These are phyloP conservation scores for Caenorhabditis wallacei DNA, from an alignment of 2,888 invertebrate species.

Conservation along the genomic window DNA sequence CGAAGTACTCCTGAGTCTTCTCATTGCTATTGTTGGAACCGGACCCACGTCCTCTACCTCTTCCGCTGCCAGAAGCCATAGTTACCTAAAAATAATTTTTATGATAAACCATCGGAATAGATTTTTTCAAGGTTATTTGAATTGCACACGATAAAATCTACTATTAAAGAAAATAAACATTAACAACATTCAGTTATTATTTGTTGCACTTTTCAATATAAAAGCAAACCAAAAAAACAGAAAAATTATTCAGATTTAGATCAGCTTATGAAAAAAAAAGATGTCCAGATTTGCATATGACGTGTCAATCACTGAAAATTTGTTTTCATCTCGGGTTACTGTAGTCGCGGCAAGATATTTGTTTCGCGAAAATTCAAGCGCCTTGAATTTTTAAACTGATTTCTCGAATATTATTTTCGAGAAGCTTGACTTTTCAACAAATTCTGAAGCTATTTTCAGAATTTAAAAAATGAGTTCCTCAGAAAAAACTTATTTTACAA, in stretches of 20 bases:
- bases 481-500: conserved; percentile 7
- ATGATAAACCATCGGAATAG: too few relatives aligned
- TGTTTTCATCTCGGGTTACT: conserved; percentile 2
- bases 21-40: conserved; percentile 38
- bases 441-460: neutral
- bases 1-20: conserved; percentile 35
- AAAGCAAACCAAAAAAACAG: too few relatives aligned
- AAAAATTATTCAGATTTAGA: too few relatives aligned
- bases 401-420: neutral
- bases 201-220: too few relatives aligned
- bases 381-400: conserved; percentile 25
- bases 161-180: neutral
- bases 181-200: too few relatives aligned
- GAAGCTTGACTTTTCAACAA: neutral
- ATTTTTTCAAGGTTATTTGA: too few relatives aligned
- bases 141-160: too few relatives aligned
- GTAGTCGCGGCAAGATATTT: conserved; percentile 19
- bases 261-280: too few relatives aligned
- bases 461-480: neutral
- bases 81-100: conserved; percentile 28
- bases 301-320: too few relatives aligned
- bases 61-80: conserved; percentile 45
- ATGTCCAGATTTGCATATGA: too few relatives aligned
- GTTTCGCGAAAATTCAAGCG: neutral
- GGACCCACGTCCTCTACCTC: conserved; percentile 49